These are phyloP conservation scores for Toxostoma redivivum DNA, from an alignment of 2,113 vertebrate species.

Conservation along the genomic window DNA sequence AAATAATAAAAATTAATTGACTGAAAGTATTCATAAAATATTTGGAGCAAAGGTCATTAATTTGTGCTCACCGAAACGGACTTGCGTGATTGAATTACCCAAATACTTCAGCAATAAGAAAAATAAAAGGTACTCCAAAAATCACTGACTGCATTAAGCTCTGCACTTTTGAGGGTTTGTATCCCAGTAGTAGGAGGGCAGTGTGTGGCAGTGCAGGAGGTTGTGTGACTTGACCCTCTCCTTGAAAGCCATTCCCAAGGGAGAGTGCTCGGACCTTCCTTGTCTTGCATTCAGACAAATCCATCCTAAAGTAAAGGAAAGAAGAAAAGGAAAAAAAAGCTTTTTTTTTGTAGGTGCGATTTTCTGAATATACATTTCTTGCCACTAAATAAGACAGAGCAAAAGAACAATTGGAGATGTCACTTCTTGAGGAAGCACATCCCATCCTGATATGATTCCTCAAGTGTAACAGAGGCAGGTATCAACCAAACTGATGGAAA, in stretches of 20 bases:
- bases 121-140: not conserved
- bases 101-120: not conserved
- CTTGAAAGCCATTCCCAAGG: not conserved
- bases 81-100: not conserved
- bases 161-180: not conserved
- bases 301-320: fast-evolving
- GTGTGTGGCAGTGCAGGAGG: not conserved
- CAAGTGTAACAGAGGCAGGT: not conserved
- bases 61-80: not conserved
- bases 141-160: not conserved
- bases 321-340: not conserved
- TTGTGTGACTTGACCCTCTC: not conserved
- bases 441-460: not conserved
- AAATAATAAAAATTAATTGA: constrained; percentile 46
- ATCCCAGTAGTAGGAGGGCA: not conserved
- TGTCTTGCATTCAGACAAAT: not conserved
- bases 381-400: not conserved
- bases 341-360: not conserved
- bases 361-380: not conserved
- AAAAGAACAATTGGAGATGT: not conserved
- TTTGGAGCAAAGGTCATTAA: constrained; percentile 25
- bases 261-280: not conserved
- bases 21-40: constrained; percentile 16
- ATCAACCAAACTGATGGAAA: not conserved
- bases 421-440: not conserved